A percentile compares a stretch with the other conserved stretches of the same genome.
These are phyloP conservation scores for Mimachlamys varia DNA, from an alignment of 2,888 invertebrate species.

Conservation along the genomic window DNA sequence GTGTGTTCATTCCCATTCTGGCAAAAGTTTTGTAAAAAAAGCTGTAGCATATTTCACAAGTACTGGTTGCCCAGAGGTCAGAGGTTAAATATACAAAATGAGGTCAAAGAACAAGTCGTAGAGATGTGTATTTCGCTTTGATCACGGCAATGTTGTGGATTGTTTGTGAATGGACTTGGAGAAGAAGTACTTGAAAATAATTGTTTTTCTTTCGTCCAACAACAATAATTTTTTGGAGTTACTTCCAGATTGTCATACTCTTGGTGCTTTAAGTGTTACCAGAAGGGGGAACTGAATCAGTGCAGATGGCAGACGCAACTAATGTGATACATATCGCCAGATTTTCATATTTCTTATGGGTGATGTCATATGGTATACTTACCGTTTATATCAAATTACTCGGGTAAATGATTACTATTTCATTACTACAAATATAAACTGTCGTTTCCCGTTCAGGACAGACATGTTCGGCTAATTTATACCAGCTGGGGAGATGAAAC, in stretches of 20 bases:
- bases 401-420: not conserved
- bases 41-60: not conserved
- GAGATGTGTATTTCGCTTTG: not conserved
- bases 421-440: not conserved
- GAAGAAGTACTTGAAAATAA: not conserved
- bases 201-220: not conserved
- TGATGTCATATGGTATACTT: constrained; percentile 7
- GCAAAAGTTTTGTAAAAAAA: not conserved
- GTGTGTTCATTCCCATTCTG: not conserved
- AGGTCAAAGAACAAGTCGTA: not conserved
- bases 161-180: not conserved
- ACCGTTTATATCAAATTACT: not conserved
- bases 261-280: not conserved
- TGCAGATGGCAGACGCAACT: not conserved
- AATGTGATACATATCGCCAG: not conserved
- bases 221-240: not conserved
- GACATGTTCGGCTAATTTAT: not conserved
- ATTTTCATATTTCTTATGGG: not conserved
- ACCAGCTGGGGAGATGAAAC: constrained; percentile 4
- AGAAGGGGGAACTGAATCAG: not conserved
- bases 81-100: not conserved
- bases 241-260: not conserved
- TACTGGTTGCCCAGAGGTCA: not conserved
- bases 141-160: not conserved
- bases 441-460: constrained; percentile 21